Base-by-base conservation (phyloP, 2,113 vertebrate genomes). In the Mustelus asterias region DNA sequence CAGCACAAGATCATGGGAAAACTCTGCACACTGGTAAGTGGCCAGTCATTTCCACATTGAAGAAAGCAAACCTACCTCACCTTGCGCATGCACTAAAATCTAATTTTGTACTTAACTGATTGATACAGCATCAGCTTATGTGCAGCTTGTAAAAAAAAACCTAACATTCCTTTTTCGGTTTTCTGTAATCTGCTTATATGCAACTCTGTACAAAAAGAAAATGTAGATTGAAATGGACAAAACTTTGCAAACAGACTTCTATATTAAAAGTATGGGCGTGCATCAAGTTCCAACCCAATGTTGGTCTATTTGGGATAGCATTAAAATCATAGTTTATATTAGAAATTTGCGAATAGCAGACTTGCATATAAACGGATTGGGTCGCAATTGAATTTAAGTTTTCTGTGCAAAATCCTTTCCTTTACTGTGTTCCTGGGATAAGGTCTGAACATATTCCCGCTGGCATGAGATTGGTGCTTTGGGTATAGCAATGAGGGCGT, bases 1-100 rank as follows among this genome's bases (percentile, higher is more conserved):
- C 94, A 95, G 94, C 94, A 95, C 94, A 95, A 95, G 94, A 95
- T 95, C 94, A 95, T 95, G 94, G 69, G 94, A 72, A 95, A 95
- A 26, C 54, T 11, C 94, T 95, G 94, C 94, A 72, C 94, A 33
- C 94, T 72, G 94, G 94, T 95, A 95, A 95, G 94, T 95, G 67
- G 94, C 67, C 94, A 95, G 94, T 48, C 69, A 72, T 76, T 72
- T 95, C 20, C 67, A 95, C 94, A 72, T 69, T 72, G 37, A 44
- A 72, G 67, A 70, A 67, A 44, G 54, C 94, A 76, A 95, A 95
- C 41, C 13, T 70, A 54, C 41, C 41, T 95, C 94, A 95, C 69
- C 41, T 95, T 26, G 69, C 94, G 94, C 94, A 95, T 95, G 94
- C 41, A 48, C 48, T 54, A 22, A 72, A 95, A 48, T 95, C 69